Percentiles rank a stretch among this genome's conserved stretches.
Evolutionary conservation across 2,888 invertebrate species (phyloP).

Genomic region (Taenaris catops): DNA sequence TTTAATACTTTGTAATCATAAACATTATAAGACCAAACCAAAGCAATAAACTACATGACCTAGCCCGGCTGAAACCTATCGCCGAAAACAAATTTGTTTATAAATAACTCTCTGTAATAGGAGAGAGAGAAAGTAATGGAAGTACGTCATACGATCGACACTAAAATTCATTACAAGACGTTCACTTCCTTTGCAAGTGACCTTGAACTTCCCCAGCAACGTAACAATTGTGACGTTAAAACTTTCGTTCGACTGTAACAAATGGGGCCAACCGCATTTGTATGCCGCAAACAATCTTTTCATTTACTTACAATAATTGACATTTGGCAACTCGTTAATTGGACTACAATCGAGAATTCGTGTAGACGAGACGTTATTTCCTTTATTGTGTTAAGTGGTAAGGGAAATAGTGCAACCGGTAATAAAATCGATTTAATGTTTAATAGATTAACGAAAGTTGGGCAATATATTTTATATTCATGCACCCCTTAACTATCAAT

Average conservation of each 20-base stretch:
- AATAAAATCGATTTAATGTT: background rate
- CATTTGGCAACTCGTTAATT: constrained; percentile 1
- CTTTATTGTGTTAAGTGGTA: background rate
- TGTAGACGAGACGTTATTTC: constrained; percentile 1
- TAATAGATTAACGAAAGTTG: background rate
- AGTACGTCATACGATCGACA: no score
- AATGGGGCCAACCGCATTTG: constrained; percentile 3
- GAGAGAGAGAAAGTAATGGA: no score
- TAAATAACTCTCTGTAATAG: no score
- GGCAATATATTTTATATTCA: no score
- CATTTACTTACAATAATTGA: constrained; percentile 1
- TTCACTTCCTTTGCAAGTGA: constrained; percentile 50
- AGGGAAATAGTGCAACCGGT: constrained; percentile 2
- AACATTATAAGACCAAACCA: no score
- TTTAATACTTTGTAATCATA: no score
- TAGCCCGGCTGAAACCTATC: no score
- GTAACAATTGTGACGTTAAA: constrained; percentile 29
- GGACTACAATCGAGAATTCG: constrained; percentile 1
- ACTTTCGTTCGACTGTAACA: constrained; percentile 22
- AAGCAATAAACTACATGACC: no score
- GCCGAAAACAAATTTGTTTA: no score
- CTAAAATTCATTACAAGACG: constrained; percentile 35
- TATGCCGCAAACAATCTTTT: constrained; percentile 2
- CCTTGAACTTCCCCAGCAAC: constrained; percentile 39
- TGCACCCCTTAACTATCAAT: no score